Evolutionary conservation across 1,140 invertebrate species (phyloP).

Genomic region (Pseudomyrmex cubaensis): DNA sequence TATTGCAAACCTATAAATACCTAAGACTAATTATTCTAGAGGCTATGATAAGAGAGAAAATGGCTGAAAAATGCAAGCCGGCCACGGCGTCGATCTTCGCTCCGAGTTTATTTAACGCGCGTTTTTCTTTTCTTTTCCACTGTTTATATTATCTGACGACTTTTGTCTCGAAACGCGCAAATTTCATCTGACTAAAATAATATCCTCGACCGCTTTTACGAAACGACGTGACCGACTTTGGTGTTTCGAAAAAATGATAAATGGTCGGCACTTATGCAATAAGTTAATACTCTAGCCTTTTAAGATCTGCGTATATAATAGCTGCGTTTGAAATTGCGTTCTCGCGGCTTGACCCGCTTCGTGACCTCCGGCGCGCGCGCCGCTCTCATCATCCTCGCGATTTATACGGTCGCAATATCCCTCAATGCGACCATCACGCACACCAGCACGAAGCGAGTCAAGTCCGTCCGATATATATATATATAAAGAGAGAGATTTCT

Average conservation of each 20-base stretch:
- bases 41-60: conserved; percentile 61
- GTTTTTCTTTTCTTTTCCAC: neutral
- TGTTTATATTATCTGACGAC: too few relatives aligned
- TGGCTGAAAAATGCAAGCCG: conserved; percentile 47
- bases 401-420: neutral
- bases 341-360: conserved; percentile 51
- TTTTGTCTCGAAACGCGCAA: neutral
- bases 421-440: neutral
- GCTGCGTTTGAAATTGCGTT: conserved; percentile 54
- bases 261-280: conserved; percentile 61
- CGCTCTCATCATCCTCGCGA: neutral
- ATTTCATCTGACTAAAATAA: too few relatives aligned
- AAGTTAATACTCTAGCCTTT: conserved; percentile 59
- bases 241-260: conserved; percentile 57
- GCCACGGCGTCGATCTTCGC: conserved; percentile 31
- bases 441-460: conserved; percentile 16
- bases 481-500: conserved; percentile 34
- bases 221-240: conserved; percentile 33
- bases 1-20: conserved; percentile 61
- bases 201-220: too few relatives aligned
- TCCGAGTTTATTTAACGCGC: neutral
- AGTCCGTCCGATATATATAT: conserved; percentile 3
- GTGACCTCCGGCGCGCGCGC: neutral
- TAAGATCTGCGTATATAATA: conserved; percentile 42
- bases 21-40: conserved; percentile 73